These are phyloP conservation scores for Phaethon lepturus DNA, from an alignment of 2,113 vertebrate genomes.

Conservation along the genomic window DNA sequence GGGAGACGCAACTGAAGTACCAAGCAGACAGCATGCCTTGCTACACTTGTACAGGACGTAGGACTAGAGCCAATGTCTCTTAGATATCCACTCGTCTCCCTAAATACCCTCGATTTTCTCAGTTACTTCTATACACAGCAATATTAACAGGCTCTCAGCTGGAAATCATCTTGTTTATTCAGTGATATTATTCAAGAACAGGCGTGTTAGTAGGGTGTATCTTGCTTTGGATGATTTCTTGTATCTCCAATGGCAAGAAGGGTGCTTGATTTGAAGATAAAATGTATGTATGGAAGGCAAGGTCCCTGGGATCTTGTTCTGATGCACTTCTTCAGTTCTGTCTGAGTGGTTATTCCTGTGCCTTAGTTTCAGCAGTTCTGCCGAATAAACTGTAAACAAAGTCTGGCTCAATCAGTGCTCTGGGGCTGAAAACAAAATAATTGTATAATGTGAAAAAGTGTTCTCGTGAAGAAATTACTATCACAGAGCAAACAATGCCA, in stretches of 20 bases:
- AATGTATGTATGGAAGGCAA: background rate
- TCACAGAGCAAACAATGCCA: background rate
- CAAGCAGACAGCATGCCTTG: background rate
- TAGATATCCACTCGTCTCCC: background rate
- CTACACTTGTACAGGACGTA: background rate
- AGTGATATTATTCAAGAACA: background rate
- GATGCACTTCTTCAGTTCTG: background rate
- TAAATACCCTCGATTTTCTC: background rate
- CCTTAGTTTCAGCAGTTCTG: background rate
- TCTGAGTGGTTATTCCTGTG: background rate
- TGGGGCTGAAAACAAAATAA: background rate
- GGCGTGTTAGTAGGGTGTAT: background rate
- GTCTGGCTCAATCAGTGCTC: background rate
- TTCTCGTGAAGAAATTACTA: background rate
- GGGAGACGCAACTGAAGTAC: background rate
- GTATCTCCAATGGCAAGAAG: background rate
- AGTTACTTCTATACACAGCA: background rate
- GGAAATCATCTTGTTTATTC: background rate
- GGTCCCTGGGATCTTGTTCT: background rate
- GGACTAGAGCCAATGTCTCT: background rate
- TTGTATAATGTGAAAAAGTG: background rate
- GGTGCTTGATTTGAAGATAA: background rate
- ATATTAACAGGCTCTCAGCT: background rate
- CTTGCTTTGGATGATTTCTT: background rate
- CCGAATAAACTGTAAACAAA: conserved; percentile 31